Percentiles rank a stretch among this genome's conserved stretches.
Evolutionary conservation across 2,113 vertebrate genomes (phyloP).

Genomic region (Sinocyclocheilus maitianheensis): DNA sequence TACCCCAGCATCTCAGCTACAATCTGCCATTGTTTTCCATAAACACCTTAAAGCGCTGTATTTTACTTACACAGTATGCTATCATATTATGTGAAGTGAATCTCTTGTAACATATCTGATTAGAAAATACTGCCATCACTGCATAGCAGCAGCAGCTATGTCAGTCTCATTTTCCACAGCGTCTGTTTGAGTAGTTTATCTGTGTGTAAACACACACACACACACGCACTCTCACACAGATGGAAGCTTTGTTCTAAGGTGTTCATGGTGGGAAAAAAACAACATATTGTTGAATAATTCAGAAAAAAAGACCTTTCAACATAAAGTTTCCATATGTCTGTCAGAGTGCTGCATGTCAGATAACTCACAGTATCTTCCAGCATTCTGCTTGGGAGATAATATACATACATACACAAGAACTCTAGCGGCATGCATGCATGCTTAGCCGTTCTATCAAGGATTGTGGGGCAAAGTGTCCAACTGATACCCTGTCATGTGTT

Average conservation of each 20-base stretch:
- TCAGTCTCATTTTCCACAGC: neutral
- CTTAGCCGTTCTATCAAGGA: neutral
- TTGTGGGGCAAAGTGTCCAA: neutral
- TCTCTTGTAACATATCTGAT: neutral
- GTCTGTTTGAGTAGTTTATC: constrained; percentile 10
- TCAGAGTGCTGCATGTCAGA: neutral
- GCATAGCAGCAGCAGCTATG: constrained; percentile 23
- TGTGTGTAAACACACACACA: neutral
- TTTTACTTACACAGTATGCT: constrained; percentile 17
- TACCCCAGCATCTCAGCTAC: constrained; percentile 4
- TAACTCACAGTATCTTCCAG: neutral
- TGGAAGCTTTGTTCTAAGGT: constrained; percentile 20
- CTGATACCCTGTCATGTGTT: neutral
- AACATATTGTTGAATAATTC: constrained; percentile 26
- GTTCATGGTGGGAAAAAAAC: neutral
- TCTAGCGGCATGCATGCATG: neutral
- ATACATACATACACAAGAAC: neutral
- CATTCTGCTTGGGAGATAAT: neutral
- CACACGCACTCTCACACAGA: neutral
- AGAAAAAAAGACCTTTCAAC: constrained; percentile 11
- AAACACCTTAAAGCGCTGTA: constrained; percentile 18
- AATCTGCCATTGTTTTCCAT: neutral
- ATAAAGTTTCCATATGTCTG: constrained; percentile 30
- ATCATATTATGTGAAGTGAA: constrained; percentile 18
- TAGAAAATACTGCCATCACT: constrained; percentile 20